Evolutionary conservation across 2,888 invertebrate genomes (phyloP).

Genomic region (Colostygia pectinataria): DNA sequence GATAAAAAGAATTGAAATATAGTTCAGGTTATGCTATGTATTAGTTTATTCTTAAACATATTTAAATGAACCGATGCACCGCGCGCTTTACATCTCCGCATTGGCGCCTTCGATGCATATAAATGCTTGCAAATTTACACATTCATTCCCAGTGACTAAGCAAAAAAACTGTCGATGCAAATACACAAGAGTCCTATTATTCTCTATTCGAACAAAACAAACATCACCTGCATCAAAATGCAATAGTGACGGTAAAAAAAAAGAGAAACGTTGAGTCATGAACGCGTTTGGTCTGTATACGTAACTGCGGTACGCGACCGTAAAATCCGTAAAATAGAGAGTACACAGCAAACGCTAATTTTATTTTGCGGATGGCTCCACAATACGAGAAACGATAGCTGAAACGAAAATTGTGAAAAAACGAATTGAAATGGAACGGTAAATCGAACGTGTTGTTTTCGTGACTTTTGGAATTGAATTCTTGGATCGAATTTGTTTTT

Average conservation of each 20-base stretch:
- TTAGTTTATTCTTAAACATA: too few relatives aligned
- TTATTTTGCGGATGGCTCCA: slow-evolving; percentile 41
- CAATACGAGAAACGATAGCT: slow-evolving; percentile 31
- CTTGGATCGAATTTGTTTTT: slow-evolving; percentile 11
- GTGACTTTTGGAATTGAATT: slow-evolving; percentile 22
- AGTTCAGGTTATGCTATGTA: too few relatives aligned
- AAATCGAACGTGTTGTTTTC: slow-evolving; percentile 29
- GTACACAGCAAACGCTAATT: slow-evolving; percentile 39
- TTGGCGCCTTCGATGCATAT: slow-evolving; percentile 2
- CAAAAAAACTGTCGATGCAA: slow-evolving; percentile 29
- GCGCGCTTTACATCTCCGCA: not conserved
- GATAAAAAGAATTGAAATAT: too few relatives aligned
- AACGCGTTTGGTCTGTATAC: slow-evolving; percentile 14
- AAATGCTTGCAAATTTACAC: slow-evolving; percentile 3
- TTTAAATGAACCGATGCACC: not conserved
- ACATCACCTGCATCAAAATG: slow-evolving; percentile 30
- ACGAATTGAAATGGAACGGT: slow-evolving; percentile 26
- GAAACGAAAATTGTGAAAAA: slow-evolving; percentile 38
- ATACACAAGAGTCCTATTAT: slow-evolving; percentile 31
- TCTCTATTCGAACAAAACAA: slow-evolving; percentile 37
- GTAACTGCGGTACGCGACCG: slow-evolving; percentile 25
- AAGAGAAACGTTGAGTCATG: slow-evolving; percentile 24
- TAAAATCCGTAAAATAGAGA: slow-evolving; percentile 39
- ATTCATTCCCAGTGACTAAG: slow-evolving; percentile 21
- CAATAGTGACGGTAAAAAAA: slow-evolving; percentile 15